Evolutionary conservation across 2,888 invertebrate genomes (phyloP), one percentile per base, ranked within the genome.

Genomic region (Ophion obscuratus): DNA sequence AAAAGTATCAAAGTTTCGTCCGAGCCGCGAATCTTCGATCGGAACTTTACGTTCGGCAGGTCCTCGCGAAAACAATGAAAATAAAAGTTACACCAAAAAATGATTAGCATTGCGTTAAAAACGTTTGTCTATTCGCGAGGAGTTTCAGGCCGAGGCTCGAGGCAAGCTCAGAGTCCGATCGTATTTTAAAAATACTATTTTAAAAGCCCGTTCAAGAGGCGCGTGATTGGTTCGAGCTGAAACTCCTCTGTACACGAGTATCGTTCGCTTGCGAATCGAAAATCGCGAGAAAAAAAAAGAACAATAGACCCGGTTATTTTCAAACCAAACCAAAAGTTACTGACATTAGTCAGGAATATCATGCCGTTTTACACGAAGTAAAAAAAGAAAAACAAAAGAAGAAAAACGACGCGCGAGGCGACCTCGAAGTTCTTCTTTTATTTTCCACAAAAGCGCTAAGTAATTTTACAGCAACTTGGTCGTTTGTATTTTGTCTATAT

Each of bases 261-360:
- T 40, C 40, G 40, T 40, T 40, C 40, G 40, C 53, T 53, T 53
- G 0, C 53, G 53, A 5, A 53, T 17, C 53, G 53, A 57, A 44
- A 78, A 57, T 14, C 61, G 40, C 24, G 11, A 14, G 9, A 57
- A 44, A 78, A 57, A 14, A 74, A 61, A 61, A 14, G 6, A 11
- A 73, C 74, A 66, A 74, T 61, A 78, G 77, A 87, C 82, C 87
- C 88, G 88, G 91, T 93, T 91, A 92, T 88, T 89, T 73, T 91
- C 89, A 92, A 91, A 93, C 92, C 92, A 93, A 92, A 92, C 92
- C 92, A 92, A 91, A 92, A 90, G 92, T 92, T 94, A 93, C 90
- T 89, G 83, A 92, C 92, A 94, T 94, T 94, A 93, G 93, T 93
- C 89, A 89, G 91, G 89, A 89, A 91, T 90, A 88, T 91, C 93